These are phyloP conservation scores for Germaria angustata DNA, from an alignment of 2,888 invertebrate species.

Conservation along the genomic window DNA sequence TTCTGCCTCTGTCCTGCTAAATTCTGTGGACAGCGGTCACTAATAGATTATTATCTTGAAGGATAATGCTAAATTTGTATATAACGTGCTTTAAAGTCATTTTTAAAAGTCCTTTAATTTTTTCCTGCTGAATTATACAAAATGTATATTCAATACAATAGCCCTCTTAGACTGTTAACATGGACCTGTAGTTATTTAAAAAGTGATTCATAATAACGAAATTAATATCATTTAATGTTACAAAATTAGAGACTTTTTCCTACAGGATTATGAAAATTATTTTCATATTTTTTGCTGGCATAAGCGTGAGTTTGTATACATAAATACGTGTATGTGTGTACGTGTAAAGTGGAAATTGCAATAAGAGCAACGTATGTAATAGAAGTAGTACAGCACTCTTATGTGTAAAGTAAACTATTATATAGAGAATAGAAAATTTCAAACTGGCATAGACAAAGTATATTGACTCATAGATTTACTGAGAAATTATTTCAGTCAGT, in stretches of 20 bases:
- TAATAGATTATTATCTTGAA: too few relatives aligned
- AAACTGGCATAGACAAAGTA: constrained; percentile 60
- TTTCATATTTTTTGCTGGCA: not conserved
- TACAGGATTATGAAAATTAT: constrained; percentile 33
- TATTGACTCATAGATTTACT: constrained; percentile 67
- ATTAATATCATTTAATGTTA: too few relatives aligned
- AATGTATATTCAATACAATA: too few relatives aligned
- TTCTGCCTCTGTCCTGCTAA: too few relatives aligned
- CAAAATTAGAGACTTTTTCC: not conserved
- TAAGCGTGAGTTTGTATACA: not conserved
- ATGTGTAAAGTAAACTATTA: constrained; percentile 32
- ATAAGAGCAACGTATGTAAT: constrained; percentile 23
- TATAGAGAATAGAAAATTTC: constrained; percentile 46
- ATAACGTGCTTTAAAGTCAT: too few relatives aligned
- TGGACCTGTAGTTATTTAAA: too few relatives aligned
- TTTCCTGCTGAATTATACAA: too few relatives aligned
- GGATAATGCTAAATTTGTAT: too few relatives aligned
- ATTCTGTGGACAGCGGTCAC: too few relatives aligned
- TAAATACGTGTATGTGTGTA: not conserved
- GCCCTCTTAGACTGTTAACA: too few relatives aligned
- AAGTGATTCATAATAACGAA: too few relatives aligned
- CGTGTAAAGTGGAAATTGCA: constrained; percentile 42
- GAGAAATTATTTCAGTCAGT: constrained; percentile 64
- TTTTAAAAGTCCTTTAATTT: too few relatives aligned
- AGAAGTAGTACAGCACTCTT: constrained; percentile 8